A percentile compares a stretch with the other conserved stretches of the same genome.
These are phyloP conservation scores for Conger conger DNA, from an alignment of 2,113 vertebrate genomes.

Conservation along the genomic window DNA sequence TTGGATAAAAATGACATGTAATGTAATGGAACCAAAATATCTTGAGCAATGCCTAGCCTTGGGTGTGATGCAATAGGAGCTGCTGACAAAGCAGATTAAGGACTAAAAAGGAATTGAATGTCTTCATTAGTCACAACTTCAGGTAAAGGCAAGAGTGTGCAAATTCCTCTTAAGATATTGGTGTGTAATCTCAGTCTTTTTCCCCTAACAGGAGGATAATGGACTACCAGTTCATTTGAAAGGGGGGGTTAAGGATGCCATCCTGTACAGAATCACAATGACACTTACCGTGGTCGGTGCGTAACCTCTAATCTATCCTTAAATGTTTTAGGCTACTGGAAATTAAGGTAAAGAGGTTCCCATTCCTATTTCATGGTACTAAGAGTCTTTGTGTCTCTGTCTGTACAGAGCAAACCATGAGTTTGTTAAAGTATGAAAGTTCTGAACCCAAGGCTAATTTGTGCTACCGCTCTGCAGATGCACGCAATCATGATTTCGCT, in stretches of 20 bases:
- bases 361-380: too few relatives aligned
- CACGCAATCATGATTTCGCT: neutral
- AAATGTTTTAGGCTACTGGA: neutral
- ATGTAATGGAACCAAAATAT: too few relatives aligned
- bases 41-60: neutral
- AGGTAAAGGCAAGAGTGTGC: neutral
- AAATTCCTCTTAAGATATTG: neutral
- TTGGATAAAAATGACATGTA: too few relatives aligned
- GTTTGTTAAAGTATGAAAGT: too few relatives aligned
- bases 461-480: neutral
- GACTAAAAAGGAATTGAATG: neutral
- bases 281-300: conserved; percentile 72
- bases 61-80: neutral
- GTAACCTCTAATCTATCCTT: conserved; percentile 34
- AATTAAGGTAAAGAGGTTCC: neutral
- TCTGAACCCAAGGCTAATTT: neutral
- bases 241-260: conserved; percentile 70
- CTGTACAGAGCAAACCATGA: too few relatives aligned
- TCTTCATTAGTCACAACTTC: neutral
- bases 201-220: conserved; percentile 74
- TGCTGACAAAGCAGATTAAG: neutral
- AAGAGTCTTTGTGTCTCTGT: too few relatives aligned
- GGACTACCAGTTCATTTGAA: conserved; percentile 81
- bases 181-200: conserved; percentile 21
- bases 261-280: conserved; percentile 75